A percentile compares a stretch with the other conserved stretches of the same genome.
phyloP scores from a whole-genome alignment of 2,888 invertebrate genomes.

The Catocala nupta region DNA sequence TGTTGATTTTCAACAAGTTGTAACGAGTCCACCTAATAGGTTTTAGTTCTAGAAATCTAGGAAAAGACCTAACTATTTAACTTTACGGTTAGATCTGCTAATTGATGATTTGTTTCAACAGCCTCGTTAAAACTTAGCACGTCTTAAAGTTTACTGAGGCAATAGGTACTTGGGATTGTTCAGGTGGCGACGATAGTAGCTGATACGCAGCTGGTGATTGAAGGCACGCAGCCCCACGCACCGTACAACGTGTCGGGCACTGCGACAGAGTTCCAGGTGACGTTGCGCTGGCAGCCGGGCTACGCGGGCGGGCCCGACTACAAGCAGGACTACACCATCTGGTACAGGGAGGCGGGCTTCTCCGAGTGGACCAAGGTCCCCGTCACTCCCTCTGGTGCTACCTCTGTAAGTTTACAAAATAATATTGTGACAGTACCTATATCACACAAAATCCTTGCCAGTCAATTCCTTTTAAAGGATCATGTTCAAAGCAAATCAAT shows the following conservation, averaged over 20 bases:
- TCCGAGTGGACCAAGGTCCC: constrained; percentile 97
- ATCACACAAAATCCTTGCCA: no score
- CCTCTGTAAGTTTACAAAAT: constrained; percentile 75
- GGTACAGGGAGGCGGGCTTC: constrained; percentile 96
- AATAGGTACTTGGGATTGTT: constrained; percentile 4
- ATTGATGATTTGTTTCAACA: no score
- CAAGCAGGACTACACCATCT: constrained; percentile 97
- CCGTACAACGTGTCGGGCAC: constrained; percentile 97
- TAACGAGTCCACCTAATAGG: no score
- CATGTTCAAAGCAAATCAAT: no score
- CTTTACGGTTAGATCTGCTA: no score
- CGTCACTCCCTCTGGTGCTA: constrained; percentile 96
- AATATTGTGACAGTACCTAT: no score
- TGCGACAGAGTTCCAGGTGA: constrained; percentile 96
- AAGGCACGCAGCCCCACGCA: constrained; percentile 98
- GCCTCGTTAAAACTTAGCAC: no score
- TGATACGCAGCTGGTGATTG: constrained; percentile 95
- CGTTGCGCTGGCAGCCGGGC: constrained; percentile 97
- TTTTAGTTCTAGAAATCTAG: no score
- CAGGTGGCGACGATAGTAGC: constrained; percentile 97
- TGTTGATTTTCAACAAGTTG: no score
- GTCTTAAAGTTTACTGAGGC: no score
- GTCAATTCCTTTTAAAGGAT: no score
- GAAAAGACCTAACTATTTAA: no score
- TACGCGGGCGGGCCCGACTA: constrained; percentile 98